Evolutionary conservation across 1,140 invertebrate genomes (phyloP).

Genomic region (Neotoxoptera formosana): DNA sequence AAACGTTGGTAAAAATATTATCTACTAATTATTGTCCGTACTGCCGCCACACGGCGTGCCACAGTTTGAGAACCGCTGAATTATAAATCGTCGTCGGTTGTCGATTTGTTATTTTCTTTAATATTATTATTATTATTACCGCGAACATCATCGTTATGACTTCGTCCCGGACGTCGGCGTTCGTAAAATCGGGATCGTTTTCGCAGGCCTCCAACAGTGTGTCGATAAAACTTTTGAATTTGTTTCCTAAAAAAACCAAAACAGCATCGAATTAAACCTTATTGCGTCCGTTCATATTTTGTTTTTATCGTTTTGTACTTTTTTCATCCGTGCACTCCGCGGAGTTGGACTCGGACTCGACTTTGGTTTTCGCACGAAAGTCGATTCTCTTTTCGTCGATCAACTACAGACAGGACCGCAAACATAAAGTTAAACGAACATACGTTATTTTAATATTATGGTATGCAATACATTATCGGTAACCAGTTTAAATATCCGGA

Average conservation of each 20-base stretch:
- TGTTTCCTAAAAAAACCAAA: conserved; percentile 10
- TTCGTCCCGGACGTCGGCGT: conserved; percentile 15
- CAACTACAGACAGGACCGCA: not conserved
- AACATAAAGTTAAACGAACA: not conserved
- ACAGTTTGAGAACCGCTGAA: no score
- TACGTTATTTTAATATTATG: not conserved
- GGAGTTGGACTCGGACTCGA: not conserved
- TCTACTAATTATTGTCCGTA: no score
- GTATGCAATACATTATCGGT: no score
- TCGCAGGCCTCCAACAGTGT: not conserved
- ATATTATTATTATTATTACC: conserved; percentile 2
- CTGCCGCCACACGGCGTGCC: no score
- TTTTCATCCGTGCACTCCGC: not conserved
- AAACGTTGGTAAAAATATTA: no score
- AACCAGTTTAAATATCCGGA: no score
- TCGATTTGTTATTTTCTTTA: not conserved
- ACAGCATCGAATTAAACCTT: no score
- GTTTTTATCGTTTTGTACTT: not conserved
- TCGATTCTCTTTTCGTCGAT: conserved; percentile 16
- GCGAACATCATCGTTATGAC: conserved; percentile 54
- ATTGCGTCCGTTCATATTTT: not conserved
- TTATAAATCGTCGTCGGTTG: not conserved
- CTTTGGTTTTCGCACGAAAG: not conserved
- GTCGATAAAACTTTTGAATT: conserved; percentile 37
- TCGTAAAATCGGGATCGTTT: conserved; percentile 22